Conservation (phyloP, 2,113 vertebrate species). For the Lagopus muta region DNA sequence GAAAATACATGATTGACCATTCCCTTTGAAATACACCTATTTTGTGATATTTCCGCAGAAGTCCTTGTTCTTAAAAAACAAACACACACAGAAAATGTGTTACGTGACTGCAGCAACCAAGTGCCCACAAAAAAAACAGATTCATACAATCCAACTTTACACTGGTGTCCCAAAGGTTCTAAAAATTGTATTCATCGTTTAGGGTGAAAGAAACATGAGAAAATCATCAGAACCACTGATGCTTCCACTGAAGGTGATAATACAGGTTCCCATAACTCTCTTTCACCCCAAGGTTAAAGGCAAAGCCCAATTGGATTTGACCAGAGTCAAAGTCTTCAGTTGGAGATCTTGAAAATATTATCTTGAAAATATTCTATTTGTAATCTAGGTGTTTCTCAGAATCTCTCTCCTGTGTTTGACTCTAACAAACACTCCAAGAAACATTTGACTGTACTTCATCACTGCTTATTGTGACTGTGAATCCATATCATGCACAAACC, state of each 20-base stretch:
- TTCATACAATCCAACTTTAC: neutral
- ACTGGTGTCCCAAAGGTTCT: neutral
- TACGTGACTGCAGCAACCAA: neutral
- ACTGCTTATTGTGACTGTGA: neutral
- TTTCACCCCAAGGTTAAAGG: neutral
- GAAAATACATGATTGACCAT: neutral
- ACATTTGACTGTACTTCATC: neutral
- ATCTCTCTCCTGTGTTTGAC: neutral
- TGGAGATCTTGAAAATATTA: neutral
- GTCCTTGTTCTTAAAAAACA: neutral
- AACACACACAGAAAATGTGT: neutral
- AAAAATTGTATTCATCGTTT: neutral
- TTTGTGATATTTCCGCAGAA: neutral
- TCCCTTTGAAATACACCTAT: neutral
- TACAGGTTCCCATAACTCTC: neutral
- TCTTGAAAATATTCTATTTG: neutral
- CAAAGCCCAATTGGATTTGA: neutral
- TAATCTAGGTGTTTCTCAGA: neutral
- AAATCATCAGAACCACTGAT: neutral
- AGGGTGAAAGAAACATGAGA: neutral
- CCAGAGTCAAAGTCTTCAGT: neutral
- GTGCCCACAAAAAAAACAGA: neutral
- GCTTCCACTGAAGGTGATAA: neutral
- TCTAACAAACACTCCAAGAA: neutral
- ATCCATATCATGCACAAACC: neutral